Evolutionary conservation across 2,797 vertebrate genomes (phyloP), one percentile per base, ranked within the genome.

Genomic region (Anas acuta): DNA sequence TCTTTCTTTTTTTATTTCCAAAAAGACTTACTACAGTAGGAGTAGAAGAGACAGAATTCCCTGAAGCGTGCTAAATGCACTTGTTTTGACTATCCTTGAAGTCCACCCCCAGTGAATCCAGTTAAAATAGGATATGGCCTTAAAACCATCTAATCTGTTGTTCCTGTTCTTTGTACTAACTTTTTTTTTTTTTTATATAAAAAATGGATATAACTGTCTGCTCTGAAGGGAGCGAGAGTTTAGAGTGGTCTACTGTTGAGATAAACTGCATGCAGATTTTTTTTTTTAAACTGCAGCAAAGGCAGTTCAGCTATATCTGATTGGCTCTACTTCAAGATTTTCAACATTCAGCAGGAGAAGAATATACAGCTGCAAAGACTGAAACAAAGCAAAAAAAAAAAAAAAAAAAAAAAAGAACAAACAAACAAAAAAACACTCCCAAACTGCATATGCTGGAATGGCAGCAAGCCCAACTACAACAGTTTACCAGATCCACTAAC

Each of bases 241-340:
- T 84, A 43, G 62, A 93, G 87, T 70, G 43, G 39, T 64, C 37
- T 73, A 47, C 89, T 97, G 92, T 96, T 96, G 93, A 95, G 97
- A 96, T 94, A 96, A 95, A 96, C 82, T 87, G 78, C 87, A 77
- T 2, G n/a, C 83, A 82, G 90, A 91, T n/a, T 91, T 41, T 84
- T 90, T 80, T 80, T 85, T 54, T 93, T 96, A 77, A 81, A 71
- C 80, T 78, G 61, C 87, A 79, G 90, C 80, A 79, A 80, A 92
- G 57, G 81, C 89, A 95, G 92, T 90, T 95, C 87, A 86, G 66
- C 75, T 96, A 32, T 94, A 94, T 96, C 95, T 96, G 95, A 96
- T 92, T 97, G 96, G 96, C 95, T 86, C n/a, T 72, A 35, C 65
- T 84, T 95, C 96, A 96, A 93, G 73, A 92, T 83, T 88, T 92